These are phyloP conservation scores for Ondatra zibethicus DNA, from an alignment of 2,113 vertebrate genomes.

Conservation along the genomic window DNA sequence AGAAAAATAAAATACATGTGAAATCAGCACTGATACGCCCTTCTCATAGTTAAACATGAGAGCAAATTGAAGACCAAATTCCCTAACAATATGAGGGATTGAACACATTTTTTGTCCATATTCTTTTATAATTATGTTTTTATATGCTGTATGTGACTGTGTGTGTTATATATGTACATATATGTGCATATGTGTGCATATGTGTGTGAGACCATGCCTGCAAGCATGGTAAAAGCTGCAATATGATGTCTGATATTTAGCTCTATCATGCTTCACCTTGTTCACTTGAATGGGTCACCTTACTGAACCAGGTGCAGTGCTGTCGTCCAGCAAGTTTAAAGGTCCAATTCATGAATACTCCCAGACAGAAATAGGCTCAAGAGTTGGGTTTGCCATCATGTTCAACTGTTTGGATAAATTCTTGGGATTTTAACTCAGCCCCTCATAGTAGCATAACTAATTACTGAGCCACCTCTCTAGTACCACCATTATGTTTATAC, in stretches of 20 bases:
- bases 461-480: background rate
- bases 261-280: too few species aligned
- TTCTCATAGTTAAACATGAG: background rate
- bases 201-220: background rate
- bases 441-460: background rate
- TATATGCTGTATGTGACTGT: background rate
- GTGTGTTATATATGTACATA: background rate
- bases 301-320: background rate
- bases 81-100: background rate
- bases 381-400: fast-evolving
- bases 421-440: background rate
- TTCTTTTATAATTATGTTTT: background rate
- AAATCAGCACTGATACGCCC: background rate
- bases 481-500: background rate
- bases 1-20: background rate
- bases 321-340: background rate
- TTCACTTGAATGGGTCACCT: background rate
- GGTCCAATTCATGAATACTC: background rate
- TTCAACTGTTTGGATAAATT: too few species aligned
- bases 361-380: background rate
- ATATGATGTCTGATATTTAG: background rate
- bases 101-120: background rate
- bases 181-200: background rate
- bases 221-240: too few species aligned
- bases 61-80: background rate